Evolutionary conservation across 2,113 vertebrate genomes (phyloP).

Genomic region (Siniperca knerii): DNA sequence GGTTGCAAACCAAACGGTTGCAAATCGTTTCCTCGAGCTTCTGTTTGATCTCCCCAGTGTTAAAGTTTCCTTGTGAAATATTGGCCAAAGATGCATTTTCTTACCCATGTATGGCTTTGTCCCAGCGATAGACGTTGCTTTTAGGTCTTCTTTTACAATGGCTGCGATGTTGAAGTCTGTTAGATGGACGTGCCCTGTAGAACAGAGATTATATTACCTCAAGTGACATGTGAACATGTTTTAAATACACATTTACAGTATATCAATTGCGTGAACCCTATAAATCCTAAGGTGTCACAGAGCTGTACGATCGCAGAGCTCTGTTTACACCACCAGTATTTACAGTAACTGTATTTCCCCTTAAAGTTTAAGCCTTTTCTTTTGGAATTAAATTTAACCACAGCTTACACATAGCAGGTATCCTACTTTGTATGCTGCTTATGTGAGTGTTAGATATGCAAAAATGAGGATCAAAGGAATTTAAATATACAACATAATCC

Average conservation of each 20-base stretch:
- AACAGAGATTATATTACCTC: conserved; percentile 25
- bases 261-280: background rate
- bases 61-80: background rate
- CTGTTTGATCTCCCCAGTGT: background rate
- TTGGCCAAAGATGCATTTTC: conserved; percentile 5
- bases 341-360: background rate
- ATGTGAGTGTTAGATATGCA: background rate
- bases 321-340: background rate
- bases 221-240: background rate
- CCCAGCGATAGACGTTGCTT: conserved; percentile 92
- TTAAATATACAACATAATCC: background rate
- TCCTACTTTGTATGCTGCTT: background rate
- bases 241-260: background rate
- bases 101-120: conserved; percentile 99
- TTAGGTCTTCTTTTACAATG: conserved; percentile 88
- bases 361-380: background rate
- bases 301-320: background rate
- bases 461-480: conserved; percentile 11
- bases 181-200: conserved; percentile 93
- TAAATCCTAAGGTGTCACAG: background rate
- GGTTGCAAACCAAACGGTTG: background rate
- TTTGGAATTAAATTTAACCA: background rate
- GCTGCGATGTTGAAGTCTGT: conserved; percentile 98
- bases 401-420: background rate
- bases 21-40: background rate